Conservation (phyloP, 2,113 vertebrate species). For the Rhea americana region DNA sequence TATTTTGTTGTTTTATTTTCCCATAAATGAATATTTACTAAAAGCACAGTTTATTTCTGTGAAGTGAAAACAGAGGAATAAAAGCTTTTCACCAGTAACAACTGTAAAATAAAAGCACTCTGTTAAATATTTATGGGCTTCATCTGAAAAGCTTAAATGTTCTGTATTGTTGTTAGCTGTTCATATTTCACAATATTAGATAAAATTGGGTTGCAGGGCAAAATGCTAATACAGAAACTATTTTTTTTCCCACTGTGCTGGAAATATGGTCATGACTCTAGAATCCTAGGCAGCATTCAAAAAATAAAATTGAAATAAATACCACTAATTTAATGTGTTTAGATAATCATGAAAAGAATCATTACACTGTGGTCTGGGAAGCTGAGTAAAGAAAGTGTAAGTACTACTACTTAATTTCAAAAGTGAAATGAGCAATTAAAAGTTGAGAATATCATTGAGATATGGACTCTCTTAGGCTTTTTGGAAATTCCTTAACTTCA, state of each 20-base stretch:
- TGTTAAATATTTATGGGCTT: background rate
- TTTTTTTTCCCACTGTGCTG: background rate
- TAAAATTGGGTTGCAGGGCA: background rate
- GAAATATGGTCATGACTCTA: background rate
- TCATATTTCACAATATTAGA: constrained; percentile 3
- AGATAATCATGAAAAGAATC: background rate
- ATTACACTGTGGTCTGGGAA: background rate
- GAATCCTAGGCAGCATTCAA: background rate
- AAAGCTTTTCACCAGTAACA: background rate
- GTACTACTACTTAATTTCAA: background rate
- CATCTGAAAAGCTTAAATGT: background rate
- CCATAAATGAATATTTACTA: background rate
- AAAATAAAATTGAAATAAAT: background rate
- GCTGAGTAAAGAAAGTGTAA: background rate
- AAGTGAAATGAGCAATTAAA: background rate
- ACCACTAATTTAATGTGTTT: background rate
- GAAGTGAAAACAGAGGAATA: background rate
- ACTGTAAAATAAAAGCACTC: background rate
- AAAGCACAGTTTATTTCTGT: background rate
- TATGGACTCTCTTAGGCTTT: background rate
- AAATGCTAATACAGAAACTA: background rate
- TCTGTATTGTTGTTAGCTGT: background rate
- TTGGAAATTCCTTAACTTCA: background rate
- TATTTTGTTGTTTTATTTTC: background rate
- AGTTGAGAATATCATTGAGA: background rate